Base-by-base conservation (phyloP, 1,140 invertebrate species). In the Bombus huntii region DNA sequence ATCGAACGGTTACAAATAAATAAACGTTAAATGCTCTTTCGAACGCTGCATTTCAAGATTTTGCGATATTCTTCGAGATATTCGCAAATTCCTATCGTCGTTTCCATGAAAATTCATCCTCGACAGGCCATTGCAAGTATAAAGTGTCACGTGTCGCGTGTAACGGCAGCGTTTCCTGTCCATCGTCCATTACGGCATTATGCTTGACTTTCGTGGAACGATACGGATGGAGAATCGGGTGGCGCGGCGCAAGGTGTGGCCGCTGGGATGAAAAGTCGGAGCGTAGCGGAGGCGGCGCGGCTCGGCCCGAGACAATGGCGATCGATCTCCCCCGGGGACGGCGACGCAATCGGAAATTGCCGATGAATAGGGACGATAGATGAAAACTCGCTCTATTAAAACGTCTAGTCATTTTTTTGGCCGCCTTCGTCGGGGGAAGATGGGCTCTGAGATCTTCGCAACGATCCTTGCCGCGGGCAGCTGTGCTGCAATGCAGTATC, bases 291-390 rank as follows among this genome's bases (percentile, higher is more conserved):
- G 73, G 88, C 57, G 72, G 79, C 53, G 37, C 71, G 68, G 39
- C 78, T 71, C 31, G 34, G 22, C 84, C 87, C 85, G 91, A 94
- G 93, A 94, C 93, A 94, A 94, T 93, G 89, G 83, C 93, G 92
- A 94, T 93, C 93, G 92, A 93, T 78, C 75, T 92, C 65, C 65
- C 76, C 75, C 44, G 87, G 81, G 83, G 88, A 87, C 87, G 87
- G 84, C 86, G 93, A 94, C 92, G 92, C 93, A 93, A 94, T 95
- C 94, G 94, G 93, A 95, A 94, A 95, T 95, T 95, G 88, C 91
- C 92, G 90, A 92, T 93, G 88, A 90, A 92, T 91, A 87, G 47
- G 85, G 75, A 87, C 89, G 89, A 90, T 87, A 83, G 87, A 91
- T 83, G 82, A 87, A 87, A 89, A 85, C 72, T 53, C 70, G 79